Evolutionary conservation across 2,113 vertebrate genomes (phyloP).

Genomic region (Phyllostomus hastatus): DNA sequence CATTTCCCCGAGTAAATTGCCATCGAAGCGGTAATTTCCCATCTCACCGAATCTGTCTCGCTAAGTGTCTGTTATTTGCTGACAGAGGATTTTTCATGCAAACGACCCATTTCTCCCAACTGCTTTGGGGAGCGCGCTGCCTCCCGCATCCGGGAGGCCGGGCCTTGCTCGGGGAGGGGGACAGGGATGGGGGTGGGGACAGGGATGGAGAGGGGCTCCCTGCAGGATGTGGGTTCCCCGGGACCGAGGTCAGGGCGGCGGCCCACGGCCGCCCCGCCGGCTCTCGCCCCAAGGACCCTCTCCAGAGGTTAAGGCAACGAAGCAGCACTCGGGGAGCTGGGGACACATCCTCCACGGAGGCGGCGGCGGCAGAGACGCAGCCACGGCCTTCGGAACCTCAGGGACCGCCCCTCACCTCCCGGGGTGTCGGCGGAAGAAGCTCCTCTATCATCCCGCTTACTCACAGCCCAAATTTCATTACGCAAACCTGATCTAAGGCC

Average conservation of each 20-base stretch:
- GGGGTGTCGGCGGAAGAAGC: neutral
- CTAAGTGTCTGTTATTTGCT: neutral
- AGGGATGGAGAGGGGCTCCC: too few relatives aligned
- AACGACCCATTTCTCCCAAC: neutral
- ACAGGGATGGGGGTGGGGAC: too few relatives aligned
- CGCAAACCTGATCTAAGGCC: conserved; percentile 66
- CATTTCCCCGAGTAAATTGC: neutral
- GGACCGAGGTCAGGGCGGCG: too few relatives aligned
- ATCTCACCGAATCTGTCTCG: rapidly evolving
- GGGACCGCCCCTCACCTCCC: neutral
- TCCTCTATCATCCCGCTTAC: conserved; percentile 46
- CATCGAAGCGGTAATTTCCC: too few relatives aligned
- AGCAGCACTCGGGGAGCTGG: neutral
- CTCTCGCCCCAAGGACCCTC: neutral
- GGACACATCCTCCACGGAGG: too few relatives aligned
- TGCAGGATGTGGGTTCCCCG: too few relatives aligned
- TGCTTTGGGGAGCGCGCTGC: neutral
- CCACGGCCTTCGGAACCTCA: too few relatives aligned
- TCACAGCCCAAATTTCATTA: conserved; percentile 68
- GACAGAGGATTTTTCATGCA: neutral
- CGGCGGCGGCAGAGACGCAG: neutral
- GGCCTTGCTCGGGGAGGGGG: too few relatives aligned
- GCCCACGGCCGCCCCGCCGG: too few relatives aligned
- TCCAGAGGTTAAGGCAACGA: neutral
- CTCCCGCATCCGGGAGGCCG: neutral